Percentiles rank a stretch among this genome's conserved stretches.
phyloP scores from a whole-genome alignment of 2,113 vertebrate genomes.

The Prietella phreatophila region DNA sequence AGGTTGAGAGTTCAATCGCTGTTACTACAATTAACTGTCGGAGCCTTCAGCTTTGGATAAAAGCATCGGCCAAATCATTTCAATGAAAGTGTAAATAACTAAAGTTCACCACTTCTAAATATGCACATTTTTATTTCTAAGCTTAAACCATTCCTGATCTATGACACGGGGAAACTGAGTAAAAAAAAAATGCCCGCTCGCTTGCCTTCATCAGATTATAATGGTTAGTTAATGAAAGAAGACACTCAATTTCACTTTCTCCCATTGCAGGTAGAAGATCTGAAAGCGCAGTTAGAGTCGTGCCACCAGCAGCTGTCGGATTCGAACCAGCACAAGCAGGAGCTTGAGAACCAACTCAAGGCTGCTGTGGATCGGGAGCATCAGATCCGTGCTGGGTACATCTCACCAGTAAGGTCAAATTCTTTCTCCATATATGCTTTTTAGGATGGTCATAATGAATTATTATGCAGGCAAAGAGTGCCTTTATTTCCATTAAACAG shows the following conservation, averaged over 20 bases:
- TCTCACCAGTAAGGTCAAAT: constrained; percentile 74
- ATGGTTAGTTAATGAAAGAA: neutral
- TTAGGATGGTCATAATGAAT: neutral
- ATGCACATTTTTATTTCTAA: neutral
- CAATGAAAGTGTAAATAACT: neutral
- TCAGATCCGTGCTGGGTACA: constrained; percentile 71
- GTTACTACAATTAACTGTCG: neutral
- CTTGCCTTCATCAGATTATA: neutral
- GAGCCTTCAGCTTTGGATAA: neutral
- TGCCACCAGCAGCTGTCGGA: constrained; percentile 75
- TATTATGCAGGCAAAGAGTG: constrained; percentile 21
- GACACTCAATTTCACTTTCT: neutral
- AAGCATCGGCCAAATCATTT: neutral
- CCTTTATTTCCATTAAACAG: constrained; percentile 65
- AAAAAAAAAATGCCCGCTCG: neutral
- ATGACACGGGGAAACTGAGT: neutral
- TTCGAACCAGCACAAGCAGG: constrained; percentile 73
- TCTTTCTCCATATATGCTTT: neutral
- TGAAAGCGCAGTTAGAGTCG: constrained; percentile 72
- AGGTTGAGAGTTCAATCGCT: neutral
- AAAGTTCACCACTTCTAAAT: neutral
- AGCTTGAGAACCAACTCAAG: constrained; percentile 74
- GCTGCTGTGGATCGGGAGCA: constrained; percentile 72
- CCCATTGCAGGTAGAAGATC: constrained; percentile 72
- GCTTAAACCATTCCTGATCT: neutral